phyloP scores from a whole-genome alignment of 2,113 vertebrate genomes.

The Istiophorus platypterus region DNA sequence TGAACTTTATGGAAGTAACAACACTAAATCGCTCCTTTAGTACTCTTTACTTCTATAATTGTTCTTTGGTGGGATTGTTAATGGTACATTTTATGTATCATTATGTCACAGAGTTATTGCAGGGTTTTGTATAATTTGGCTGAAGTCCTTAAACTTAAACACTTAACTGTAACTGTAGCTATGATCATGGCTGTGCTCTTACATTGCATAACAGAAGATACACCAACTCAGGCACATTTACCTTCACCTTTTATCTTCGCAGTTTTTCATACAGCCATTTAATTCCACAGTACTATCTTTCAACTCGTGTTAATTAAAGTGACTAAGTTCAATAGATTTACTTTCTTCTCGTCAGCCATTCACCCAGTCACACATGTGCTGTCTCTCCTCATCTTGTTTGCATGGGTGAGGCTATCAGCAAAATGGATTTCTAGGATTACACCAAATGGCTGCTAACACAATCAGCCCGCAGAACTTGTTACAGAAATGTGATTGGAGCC shows the following conservation, averaged over 20 bases:
- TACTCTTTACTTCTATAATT: too few species aligned
- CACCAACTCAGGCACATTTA: not conserved
- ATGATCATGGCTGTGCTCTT: not conserved
- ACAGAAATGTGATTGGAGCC: constrained; percentile 63
- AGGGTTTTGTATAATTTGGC: too few species aligned
- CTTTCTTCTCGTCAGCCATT: constrained; percentile 17
- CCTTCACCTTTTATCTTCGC: not conserved
- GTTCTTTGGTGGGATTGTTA: too few species aligned
- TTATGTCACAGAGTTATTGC: too few species aligned
- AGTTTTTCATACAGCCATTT: not conserved
- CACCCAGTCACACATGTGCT: constrained; percentile 21
- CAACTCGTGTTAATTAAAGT: not conserved
- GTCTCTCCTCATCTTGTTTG: constrained; percentile 51
- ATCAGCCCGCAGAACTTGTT: constrained; percentile 52
- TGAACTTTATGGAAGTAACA: not conserved
- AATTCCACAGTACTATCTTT: constrained; percentile 9
- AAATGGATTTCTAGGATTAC: constrained; percentile 66
- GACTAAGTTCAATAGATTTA: constrained; percentile 25
- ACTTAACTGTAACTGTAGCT: too few species aligned
- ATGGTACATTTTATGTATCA: too few species aligned
- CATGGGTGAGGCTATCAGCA: constrained; percentile 40
- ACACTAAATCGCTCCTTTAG: not conserved
- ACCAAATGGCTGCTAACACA: constrained; percentile 67
- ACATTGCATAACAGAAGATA: not conserved
- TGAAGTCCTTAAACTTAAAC: too few species aligned